Evolutionary conservation across 1,140 invertebrate species (phyloP).

Genomic region (Augochlora pura): DNA sequence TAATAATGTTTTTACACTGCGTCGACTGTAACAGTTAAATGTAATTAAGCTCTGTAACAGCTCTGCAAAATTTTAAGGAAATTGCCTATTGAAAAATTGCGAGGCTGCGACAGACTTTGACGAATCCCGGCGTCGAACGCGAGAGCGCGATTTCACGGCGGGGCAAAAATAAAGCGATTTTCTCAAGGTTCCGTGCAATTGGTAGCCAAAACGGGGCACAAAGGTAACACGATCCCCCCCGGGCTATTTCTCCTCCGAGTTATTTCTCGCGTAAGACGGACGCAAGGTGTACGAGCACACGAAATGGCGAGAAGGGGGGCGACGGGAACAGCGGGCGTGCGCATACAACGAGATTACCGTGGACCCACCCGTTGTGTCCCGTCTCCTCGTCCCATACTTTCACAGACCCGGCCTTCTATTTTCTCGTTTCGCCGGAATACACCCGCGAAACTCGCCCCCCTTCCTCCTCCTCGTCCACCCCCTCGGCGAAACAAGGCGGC

Average conservation of each 20-base stretch:
- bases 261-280: constrained; percentile 46
- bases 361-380: constrained; percentile 18
- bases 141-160: too few relatives aligned
- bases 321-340: constrained; percentile 21
- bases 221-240: constrained; percentile 61
- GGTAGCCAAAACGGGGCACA: constrained; percentile 18
- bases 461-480: too few relatives aligned
- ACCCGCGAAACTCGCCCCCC: background rate
- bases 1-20: too few relatives aligned
- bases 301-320: constrained; percentile 26
- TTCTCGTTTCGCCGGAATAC: constrained; percentile 7
- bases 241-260: constrained; percentile 57
- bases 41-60: too few relatives aligned
- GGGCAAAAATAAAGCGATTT: too few relatives aligned
- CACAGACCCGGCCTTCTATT: background rate
- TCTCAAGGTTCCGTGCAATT: background rate
- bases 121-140: too few relatives aligned
- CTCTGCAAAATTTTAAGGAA: too few relatives aligned
- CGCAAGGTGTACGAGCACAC: constrained; percentile 23
- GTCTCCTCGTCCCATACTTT: constrained; percentile 49
- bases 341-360: constrained; percentile 58
- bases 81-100: too few relatives aligned
- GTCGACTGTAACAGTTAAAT: too few relatives aligned
- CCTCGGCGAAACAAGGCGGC: background rate
- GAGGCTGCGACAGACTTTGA: too few relatives aligned